Percentiles rank a stretch among this genome's conserved stretches.
These are phyloP conservation scores for Anaspis maculata DNA, from an alignment of 2,888 invertebrate genomes.

Conservation along the genomic window DNA sequence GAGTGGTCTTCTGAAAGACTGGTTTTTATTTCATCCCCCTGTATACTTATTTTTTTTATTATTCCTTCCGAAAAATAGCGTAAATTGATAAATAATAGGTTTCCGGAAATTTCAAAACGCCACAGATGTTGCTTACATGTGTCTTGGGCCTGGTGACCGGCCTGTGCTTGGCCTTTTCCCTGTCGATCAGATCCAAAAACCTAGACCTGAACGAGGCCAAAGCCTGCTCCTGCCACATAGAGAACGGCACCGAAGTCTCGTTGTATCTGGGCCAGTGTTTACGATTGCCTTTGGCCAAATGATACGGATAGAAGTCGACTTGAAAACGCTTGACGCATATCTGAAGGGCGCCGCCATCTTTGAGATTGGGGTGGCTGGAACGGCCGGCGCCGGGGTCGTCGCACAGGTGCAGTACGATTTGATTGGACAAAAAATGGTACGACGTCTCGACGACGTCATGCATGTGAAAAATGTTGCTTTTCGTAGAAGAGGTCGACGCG, in stretches of 20 bases:
- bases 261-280: conserved; percentile 82
- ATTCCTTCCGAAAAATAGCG: no score
- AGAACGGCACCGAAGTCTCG: conserved; percentile 72
- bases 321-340: conserved; percentile 80
- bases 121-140: neutral
- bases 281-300: conserved; percentile 80
- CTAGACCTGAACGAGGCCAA: conserved; percentile 69
- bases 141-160: conserved; percentile 41
- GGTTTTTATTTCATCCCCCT: no score
- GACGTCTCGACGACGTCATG: conserved; percentile 97
- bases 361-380: conserved; percentile 73
- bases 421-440: conserved; percentile 87
- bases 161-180: conserved; percentile 45
- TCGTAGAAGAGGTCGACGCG: conserved; percentile 35
- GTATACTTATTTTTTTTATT: no score
- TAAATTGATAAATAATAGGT: no score
- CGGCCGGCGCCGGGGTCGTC: conserved; percentile 90
- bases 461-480: conserved; percentile 60
- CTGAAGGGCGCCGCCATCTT: conserved; percentile 89
- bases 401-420: conserved; percentile 92
- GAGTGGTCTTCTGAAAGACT: no score
- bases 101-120: neutral
- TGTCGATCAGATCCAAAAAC: conserved; percentile 67
- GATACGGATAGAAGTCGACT: conserved; percentile 94
- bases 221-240: conserved; percentile 81